Conservation (phyloP, 2,113 vertebrate genomes). For the Cromileptes altivelis region DNA sequence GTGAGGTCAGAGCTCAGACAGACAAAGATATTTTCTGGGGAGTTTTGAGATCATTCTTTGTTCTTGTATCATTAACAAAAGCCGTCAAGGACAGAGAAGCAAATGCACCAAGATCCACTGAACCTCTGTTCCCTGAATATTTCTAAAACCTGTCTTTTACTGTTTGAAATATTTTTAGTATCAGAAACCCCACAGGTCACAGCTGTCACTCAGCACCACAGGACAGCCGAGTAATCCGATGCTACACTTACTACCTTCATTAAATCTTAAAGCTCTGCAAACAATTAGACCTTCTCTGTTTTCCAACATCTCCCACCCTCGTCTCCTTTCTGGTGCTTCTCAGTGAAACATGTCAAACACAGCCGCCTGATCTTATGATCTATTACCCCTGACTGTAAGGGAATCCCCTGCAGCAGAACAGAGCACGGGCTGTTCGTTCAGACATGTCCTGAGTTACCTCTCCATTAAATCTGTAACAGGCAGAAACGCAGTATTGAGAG, state of each 20-base stretch:
- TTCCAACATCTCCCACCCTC: constrained; percentile 32
- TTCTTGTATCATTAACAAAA: background rate
- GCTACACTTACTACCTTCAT: constrained; percentile 63
- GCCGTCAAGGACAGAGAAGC: background rate
- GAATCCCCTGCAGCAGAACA: constrained; percentile 53
- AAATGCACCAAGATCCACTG: background rate
- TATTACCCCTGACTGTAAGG: constrained; percentile 52
- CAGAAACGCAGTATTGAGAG: background rate
- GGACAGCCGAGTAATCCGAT: constrained; percentile 43
- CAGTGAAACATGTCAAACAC: constrained; percentile 38
- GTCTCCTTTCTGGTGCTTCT: constrained; percentile 21
- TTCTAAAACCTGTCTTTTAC: background rate
- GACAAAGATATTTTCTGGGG: background rate
- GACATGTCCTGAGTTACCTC: constrained; percentile 25
- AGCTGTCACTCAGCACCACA: background rate
- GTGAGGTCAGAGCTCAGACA: background rate
- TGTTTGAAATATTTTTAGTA: background rate
- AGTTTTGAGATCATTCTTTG: background rate
- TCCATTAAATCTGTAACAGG: background rate
- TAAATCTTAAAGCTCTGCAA: constrained; percentile 72
- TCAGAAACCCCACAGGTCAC: constrained; percentile 10
- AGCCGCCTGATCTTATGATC: constrained; percentile 64
- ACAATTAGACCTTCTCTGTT: constrained; percentile 72
- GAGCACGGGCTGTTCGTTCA: constrained; percentile 43
- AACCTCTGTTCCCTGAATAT: background rate